Percentiles rank a stretch among this genome's conserved stretches.
phyloP scores from a whole-genome alignment of 2,797 vertebrate genomes.

The Nannoperca obscura region DNA sequence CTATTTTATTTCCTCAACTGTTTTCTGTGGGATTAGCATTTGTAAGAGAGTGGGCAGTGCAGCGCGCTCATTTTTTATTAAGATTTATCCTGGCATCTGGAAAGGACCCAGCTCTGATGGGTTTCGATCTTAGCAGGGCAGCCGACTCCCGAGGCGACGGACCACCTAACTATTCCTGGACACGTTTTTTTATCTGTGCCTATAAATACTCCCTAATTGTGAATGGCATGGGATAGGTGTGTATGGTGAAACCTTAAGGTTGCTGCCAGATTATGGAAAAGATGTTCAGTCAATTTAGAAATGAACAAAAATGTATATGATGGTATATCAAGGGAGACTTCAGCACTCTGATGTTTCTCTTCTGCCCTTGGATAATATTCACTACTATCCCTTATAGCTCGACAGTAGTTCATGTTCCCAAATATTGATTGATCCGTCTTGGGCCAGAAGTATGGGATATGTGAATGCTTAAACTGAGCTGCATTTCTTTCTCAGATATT shows the following conservation, averaged over 20 bases:
- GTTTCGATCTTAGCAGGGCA: slow-evolving; percentile 48
- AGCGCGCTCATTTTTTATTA: slow-evolving; percentile 20
- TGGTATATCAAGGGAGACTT: slow-evolving; percentile 26
- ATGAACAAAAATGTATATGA: slow-evolving; percentile 42
- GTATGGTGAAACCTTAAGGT: slow-evolving; percentile 11
- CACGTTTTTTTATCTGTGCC: slow-evolving; percentile 42
- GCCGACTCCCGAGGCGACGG: slow-evolving; percentile 14
- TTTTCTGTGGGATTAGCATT: background rate
- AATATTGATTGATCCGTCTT: slow-evolving; percentile 32
- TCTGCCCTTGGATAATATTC: slow-evolving; percentile 26
- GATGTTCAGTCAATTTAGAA: slow-evolving; percentile 31
- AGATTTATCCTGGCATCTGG: slow-evolving; percentile 43
- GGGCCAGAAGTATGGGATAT: slow-evolving; percentile 4
- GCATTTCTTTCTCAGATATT: slow-evolving; percentile 22
- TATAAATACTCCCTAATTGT: slow-evolving; percentile 61
- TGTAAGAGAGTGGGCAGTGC: background rate
- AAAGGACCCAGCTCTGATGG: slow-evolving; percentile 53
- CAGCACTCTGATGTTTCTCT: slow-evolving; percentile 31
- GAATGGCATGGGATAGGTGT: slow-evolving; percentile 39
- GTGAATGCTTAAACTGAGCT: slow-evolving; percentile 17
- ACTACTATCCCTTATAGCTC: slow-evolving; percentile 4
- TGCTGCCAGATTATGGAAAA: slow-evolving; percentile 33
- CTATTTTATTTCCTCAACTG: background rate
- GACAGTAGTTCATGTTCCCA: slow-evolving; percentile 30
- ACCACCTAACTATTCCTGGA: slow-evolving; percentile 34